These are phyloP conservation scores for Hermodice carunculata DNA, from an alignment of 2,888 invertebrate species.

Conservation along the genomic window DNA sequence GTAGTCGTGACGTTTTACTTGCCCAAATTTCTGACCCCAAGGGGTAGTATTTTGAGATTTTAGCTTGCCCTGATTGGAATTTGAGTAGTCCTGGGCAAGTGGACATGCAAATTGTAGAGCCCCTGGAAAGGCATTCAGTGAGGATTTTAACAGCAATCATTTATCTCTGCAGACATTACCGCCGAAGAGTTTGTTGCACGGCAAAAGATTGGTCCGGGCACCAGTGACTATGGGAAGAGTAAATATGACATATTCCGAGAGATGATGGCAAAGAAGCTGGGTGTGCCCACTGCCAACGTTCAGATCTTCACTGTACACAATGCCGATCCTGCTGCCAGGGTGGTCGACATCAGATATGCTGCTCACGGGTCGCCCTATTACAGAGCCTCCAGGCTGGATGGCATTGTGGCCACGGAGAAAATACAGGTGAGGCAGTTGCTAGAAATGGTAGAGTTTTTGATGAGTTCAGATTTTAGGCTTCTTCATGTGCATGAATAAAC, in stretches of 20 bases:
- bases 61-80: too few species aligned
- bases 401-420: constrained; percentile 77
- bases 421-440: too few species aligned
- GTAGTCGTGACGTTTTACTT: too few species aligned
- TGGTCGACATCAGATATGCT: constrained; percentile 89
- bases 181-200: constrained; percentile 91
- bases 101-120: too few species aligned
- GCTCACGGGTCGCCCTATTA: constrained; percentile 97
- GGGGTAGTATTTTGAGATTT: too few species aligned
- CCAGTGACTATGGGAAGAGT: constrained; percentile 74
- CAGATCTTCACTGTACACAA: constrained; percentile 96
- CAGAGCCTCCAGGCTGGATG: constrained; percentile 93
- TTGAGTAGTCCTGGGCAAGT: too few species aligned
- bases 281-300: constrained; percentile 86
- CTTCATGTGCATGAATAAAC: too few species aligned
- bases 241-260: constrained; percentile 91
- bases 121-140: too few species aligned
- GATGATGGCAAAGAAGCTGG: constrained; percentile 88
- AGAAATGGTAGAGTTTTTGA: too few species aligned
- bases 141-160: not conserved
- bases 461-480: too few species aligned
- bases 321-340: constrained; percentile 83
- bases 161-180: constrained; percentile 78
- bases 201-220: constrained; percentile 30
- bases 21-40: too few species aligned